phyloP scores from a whole-genome alignment of 2,888 invertebrate species.

The Nomada ruficornis region DNA sequence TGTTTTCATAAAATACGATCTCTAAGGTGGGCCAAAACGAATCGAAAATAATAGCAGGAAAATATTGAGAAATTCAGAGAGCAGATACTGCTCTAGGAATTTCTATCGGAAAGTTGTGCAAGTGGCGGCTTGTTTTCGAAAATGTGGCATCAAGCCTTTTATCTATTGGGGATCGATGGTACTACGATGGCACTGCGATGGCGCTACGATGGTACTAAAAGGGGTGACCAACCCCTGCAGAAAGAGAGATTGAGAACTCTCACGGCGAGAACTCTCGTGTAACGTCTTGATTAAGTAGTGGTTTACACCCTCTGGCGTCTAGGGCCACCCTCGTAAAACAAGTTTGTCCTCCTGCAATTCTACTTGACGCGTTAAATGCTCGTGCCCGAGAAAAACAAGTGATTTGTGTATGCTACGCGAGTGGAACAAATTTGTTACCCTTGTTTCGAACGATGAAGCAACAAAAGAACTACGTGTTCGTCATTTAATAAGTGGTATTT shows the following conservation, averaged over 20 bases:
- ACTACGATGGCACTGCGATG: slow-evolving; percentile 2
- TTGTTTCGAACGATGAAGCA: too few relatives aligned
- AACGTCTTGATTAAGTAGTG: slow-evolving; percentile 80
- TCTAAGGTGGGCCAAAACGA: background rate
- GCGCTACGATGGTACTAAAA: slow-evolving; percentile 54
- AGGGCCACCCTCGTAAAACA: slow-evolving; percentile 69
- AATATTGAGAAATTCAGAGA: background rate
- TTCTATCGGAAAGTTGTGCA: slow-evolving; percentile 11
- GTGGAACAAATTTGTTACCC: slow-evolving; percentile 14
- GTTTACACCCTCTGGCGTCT: slow-evolving; percentile 74
- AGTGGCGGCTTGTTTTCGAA: slow-evolving; percentile 38
- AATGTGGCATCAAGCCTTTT: slow-evolving; percentile 44
- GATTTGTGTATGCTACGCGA: slow-evolving; percentile 47
- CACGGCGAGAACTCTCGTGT: slow-evolving; percentile 71
- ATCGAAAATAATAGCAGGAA: background rate
- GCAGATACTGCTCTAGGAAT: slow-evolving; percentile 1
- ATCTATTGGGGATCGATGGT: slow-evolving; percentile 61
- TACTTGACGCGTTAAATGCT: slow-evolving; percentile 61
- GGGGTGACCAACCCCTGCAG: slow-evolving; percentile 50
- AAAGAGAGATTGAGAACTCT: slow-evolving; percentile 64
- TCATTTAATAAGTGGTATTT: too few relatives aligned
- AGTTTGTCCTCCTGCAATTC: slow-evolving; percentile 49
- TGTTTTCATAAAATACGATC: too few relatives aligned
- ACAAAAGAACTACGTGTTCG: too few relatives aligned
- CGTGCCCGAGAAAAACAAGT: slow-evolving; percentile 40